These are phyloP conservation scores for Norana najaformis DNA, from an alignment of 2,888 invertebrate genomes.

Conservation along the genomic window DNA sequence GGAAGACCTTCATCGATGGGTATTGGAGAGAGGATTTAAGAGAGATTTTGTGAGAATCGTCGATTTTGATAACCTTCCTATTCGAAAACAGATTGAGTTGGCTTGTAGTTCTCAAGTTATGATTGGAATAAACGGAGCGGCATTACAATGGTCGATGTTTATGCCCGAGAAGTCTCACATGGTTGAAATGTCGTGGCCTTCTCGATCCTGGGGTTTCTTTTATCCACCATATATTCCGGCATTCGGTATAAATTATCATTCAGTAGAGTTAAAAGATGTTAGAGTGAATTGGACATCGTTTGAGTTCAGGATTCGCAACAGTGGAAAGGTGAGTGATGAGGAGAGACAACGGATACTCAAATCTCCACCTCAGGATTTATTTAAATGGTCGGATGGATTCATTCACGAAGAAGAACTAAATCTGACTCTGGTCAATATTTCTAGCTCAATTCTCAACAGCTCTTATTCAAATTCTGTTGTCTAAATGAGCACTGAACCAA, in stretches of 20 bases:
- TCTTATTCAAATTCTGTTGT: too few relatives aligned
- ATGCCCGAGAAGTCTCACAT: slow-evolving; percentile 27
- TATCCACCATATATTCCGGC: background rate
- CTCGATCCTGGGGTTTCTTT: slow-evolving; percentile 28
- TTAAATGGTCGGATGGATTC: slow-evolving; percentile 31
- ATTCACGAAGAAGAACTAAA: background rate
- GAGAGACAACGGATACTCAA: slow-evolving; percentile 20
- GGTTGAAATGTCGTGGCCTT: slow-evolving; percentile 35
- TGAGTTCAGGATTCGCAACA: slow-evolving; percentile 15
- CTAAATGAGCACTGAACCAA: too few relatives aligned
- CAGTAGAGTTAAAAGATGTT: slow-evolving; percentile 15
- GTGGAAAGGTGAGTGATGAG: background rate
- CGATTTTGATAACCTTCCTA: background rate
- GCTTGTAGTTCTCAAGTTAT: slow-evolving; percentile 27
- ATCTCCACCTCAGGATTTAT: slow-evolving; percentile 26
- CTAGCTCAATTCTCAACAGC: background rate
- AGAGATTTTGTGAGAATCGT: background rate
- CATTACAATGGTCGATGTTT: slow-evolving; percentile 34
- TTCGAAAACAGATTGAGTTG: slow-evolving; percentile 23
- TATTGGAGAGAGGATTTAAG: slow-evolving; percentile 20
- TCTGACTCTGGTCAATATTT: background rate
- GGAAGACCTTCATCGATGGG: slow-evolving; percentile 2
- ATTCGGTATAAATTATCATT: background rate
- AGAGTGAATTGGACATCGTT: slow-evolving; percentile 29
- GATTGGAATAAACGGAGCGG: slow-evolving; percentile 33